A percentile compares a stretch with the other conserved stretches of the same genome.
Evolutionary conservation across 1,140 invertebrate species (phyloP).

Genomic region (Hylyphantes graminicola): DNA sequence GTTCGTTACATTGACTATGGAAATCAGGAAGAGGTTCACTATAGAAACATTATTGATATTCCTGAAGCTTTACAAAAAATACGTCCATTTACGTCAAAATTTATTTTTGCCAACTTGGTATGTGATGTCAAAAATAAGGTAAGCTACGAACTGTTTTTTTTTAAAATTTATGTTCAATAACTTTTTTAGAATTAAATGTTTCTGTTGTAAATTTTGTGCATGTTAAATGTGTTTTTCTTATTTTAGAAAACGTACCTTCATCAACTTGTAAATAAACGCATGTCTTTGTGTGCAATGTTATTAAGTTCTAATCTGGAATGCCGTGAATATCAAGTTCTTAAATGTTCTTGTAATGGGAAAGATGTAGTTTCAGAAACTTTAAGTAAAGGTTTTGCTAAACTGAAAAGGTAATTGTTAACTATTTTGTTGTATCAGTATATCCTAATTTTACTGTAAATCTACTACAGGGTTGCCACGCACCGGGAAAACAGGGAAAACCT

Average conservation of each 20-base stretch:
- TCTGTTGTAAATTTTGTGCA: neutral
- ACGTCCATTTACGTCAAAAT: constrained; percentile 14
- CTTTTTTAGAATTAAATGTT: neutral
- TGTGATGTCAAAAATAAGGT: constrained; percentile 40
- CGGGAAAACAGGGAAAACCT: too few species aligned
- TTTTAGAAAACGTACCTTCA: constrained; percentile 32
- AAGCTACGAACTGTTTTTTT: too few species aligned
- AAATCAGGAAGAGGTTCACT: constrained; percentile 35
- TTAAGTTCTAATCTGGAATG: constrained; percentile 16
- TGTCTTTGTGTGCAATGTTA: constrained; percentile 24
- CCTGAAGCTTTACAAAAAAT: constrained; percentile 31
- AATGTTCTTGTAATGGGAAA: constrained; percentile 39
- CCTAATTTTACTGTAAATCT: neutral
- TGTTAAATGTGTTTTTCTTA: neutral
- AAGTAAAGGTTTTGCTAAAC: constrained; percentile 40
- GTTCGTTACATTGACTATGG: constrained; percentile 45
- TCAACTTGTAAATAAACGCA: constrained; percentile 16
- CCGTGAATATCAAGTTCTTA: constrained; percentile 2
- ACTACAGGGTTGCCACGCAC: too few species aligned
- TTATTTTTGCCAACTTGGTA: constrained; percentile 31
- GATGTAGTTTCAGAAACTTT: constrained; percentile 38
- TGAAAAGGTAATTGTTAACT: constrained; percentile 11
- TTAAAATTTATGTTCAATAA: neutral
- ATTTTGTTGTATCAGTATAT: neutral
- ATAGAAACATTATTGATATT: constrained; percentile 21